These are phyloP conservation scores for Xylota segnis DNA, from an alignment of 2,888 invertebrate species.

Conservation along the genomic window DNA sequence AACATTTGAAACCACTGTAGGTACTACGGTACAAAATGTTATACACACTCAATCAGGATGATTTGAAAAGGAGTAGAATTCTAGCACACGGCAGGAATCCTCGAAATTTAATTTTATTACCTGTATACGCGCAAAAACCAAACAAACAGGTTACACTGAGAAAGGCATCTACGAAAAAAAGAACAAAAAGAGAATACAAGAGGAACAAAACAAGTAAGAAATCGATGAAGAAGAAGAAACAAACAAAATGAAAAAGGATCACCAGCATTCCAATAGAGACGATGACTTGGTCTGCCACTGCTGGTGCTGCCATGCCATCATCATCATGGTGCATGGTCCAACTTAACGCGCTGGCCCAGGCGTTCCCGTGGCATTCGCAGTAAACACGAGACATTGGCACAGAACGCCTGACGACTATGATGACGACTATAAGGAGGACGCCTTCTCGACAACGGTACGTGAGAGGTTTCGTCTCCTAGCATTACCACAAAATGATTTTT, in stretches of 20 bases:
- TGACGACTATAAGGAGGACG: constrained; percentile 42
- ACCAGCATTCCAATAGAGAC: constrained; percentile 76
- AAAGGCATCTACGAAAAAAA: constrained; percentile 66
- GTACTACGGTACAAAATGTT: not conserved
- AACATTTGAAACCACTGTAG: no score
- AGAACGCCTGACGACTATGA: constrained; percentile 69
- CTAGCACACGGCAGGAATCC: constrained; percentile 66
- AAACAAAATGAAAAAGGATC: constrained; percentile 74
- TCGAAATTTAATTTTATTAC: constrained; percentile 72
- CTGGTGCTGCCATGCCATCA: constrained; percentile 42
- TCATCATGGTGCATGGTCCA: constrained; percentile 67
- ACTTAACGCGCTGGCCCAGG: constrained; percentile 59
- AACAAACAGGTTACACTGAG: constrained; percentile 75
- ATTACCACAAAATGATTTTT: constrained; percentile 46
- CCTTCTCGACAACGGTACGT: constrained; percentile 67
- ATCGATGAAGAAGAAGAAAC: constrained; percentile 26
- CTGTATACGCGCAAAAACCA: constrained; percentile 64
- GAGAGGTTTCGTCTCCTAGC: constrained; percentile 40
- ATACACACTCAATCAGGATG: not conserved
- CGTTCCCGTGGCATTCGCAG: constrained; percentile 72
- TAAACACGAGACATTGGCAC: constrained; percentile 75
- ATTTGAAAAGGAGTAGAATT: not conserved
- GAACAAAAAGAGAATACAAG: not conserved
- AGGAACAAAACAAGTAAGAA: not conserved
- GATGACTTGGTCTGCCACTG: constrained; percentile 73